Base-by-base conservation (phyloP, 2,888 invertebrate species). In the Harmothoe impar region DNA sequence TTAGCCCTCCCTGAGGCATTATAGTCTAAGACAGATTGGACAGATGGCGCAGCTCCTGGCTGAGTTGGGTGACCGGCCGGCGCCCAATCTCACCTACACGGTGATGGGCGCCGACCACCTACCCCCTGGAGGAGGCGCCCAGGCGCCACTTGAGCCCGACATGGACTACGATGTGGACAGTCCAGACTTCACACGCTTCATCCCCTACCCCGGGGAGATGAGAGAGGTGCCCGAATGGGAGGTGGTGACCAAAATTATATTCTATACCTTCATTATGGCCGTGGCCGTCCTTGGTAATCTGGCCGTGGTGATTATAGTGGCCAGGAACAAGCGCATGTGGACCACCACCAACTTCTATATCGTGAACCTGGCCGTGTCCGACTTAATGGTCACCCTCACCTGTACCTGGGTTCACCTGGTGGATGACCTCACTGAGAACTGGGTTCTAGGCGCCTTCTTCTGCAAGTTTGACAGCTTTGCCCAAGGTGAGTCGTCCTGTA, bases 361-460 rank as follows among this genome's bases (percentile, higher is more conserved):
- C n/a, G 91, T 90, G 20, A 91, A 91, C 90, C 77, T 91, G 33
- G 91, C 91, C 29, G 90, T 91, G 77, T 86, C 90, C 7, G 91
- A 91, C 86, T 77, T 91, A 25, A 91, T 86, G 86, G 89, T 91
- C 23, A 90, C 89, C 20, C 35, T 91, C 17, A 89, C 90, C 33
- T 97, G 98, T 89, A 97, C 98, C 0, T 97, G 97, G 97, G 97
- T 98, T 93, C 97, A 98, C 96, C 96, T 98, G 92, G 96, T 97
- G 23, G 96, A 97, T 78, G 97, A 98, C 94, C 97, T 98, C 93
- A 98, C 97, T 94, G 98, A 98, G 96, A 97, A 97, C 93, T 98
- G 97, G 95, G 96, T 97, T 92, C 95, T 98, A 91, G 97, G 97
- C 31, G 96, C 96, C 20, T 96, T 97, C 91, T 98, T 98, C 15